Evolutionary conservation across 2,113 vertebrate genomes (phyloP).

Genomic region (Chamaetylas fuelleborni): DNA sequence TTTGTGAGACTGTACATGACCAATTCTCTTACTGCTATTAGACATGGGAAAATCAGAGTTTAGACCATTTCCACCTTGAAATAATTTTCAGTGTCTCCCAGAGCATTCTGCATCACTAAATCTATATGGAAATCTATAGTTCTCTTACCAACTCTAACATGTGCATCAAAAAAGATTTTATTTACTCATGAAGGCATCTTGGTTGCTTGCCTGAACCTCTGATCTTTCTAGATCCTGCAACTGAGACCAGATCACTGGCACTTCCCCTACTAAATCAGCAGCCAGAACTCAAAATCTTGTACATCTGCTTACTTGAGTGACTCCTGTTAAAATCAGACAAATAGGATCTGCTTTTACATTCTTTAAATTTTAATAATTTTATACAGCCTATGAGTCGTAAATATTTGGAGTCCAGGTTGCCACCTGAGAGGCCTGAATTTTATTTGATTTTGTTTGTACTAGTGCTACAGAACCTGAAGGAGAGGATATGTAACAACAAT

Average conservation of each 20-base stretch:
- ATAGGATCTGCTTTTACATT: not conserved
- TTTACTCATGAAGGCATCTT: not conserved
- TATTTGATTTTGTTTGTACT: not conserved
- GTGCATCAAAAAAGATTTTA: not conserved
- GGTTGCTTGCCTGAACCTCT: not conserved
- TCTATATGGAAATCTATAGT: not conserved
- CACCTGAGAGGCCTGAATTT: not conserved
- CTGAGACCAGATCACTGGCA: not conserved
- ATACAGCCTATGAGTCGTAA: not conserved
- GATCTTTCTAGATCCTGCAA: not conserved
- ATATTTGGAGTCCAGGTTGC: not conserved
- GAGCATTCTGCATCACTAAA: not conserved
- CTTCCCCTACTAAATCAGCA: not conserved
- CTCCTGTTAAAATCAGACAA: not conserved
- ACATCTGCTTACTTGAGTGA: not conserved
- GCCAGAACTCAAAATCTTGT: not conserved
- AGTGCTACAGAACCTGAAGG: not conserved
- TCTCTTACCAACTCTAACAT: not conserved
- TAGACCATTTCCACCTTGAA: not conserved
- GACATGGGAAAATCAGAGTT: not conserved
- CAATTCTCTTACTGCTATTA: not conserved
- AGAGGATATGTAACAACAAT: not conserved
- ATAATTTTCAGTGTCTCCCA: not conserved
- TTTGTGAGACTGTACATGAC: not conserved
- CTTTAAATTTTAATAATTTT: not conserved